Base-by-base conservation (phyloP, 2,113 vertebrate genomes). In the Cavia porcellus region DNA sequence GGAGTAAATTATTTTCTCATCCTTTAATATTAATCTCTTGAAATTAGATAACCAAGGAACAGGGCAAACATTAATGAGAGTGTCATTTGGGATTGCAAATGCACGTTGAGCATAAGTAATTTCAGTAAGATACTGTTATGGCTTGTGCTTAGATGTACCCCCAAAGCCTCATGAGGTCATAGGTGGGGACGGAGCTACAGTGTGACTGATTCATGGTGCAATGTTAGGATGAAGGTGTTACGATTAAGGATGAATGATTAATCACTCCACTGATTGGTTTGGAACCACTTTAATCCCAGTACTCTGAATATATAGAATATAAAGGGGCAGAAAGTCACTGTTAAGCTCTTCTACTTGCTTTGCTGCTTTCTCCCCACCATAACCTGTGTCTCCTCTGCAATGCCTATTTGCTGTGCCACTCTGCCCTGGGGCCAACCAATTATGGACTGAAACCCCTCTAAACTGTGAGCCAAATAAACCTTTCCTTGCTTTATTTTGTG, bases 101-200 rank as follows among this genome's bases (percentile, higher is more conserved):
- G 24, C 13, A 92, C 47, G 87, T 55, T 47, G 47, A 28, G 74
- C 47, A 22, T 83, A 55, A 85, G 75, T 30, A n/a, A 62, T 95
- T 74, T 93, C 42, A 55, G n/a, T 68, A 94, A 96, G 28, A 20
- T 38, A 38, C n/a, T 72, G 68, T 17, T n/a, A 70, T n/a, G 68
- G 68, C 14, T 72, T 9, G 7, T 72, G 17, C 22, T 5, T 68
- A 35, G 64, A 35, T 68, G 64, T 17, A 13, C 14, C 13, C 5
- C 30, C 32, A 35, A 35, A 68, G 32, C 64, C 13, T 17, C 64
- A 66, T 35, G 64, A 68, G 35, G n/a, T 72, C 68, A 72, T 38
- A 72, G 35, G 68, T 38, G 68, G 68, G 32, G 32, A 4, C n/a
- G 68, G 35, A 72, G 20, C 6, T 72, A 20, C 35, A 19, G 68